These are phyloP conservation scores for Heliconius aoede DNA, from an alignment of 2,888 invertebrate genomes.

Conservation along the genomic window DNA sequence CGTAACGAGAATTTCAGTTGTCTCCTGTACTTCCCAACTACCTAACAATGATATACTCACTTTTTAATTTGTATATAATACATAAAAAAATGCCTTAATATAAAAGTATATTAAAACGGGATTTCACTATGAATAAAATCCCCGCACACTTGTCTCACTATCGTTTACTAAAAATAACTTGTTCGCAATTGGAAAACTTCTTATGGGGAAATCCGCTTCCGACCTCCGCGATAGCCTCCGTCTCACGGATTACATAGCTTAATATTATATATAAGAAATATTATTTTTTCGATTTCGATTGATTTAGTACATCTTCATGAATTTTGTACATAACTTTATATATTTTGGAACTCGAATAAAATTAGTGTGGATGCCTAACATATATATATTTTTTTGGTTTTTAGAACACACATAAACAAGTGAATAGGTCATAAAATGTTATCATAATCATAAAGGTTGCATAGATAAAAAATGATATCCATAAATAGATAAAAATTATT, in stretches of 20 bases:
- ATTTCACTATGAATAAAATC: not conserved
- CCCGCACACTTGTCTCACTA: not conserved
- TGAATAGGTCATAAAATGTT: not conserved
- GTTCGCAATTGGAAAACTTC: conserved; percentile 18
- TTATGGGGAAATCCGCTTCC: conserved; percentile 31
- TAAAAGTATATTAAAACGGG: not conserved
- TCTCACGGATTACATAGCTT: not conserved
- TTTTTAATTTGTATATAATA: too few relatives aligned
- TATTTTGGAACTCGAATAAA: not conserved
- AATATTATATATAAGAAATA: too few relatives aligned
- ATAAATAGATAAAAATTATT: not conserved
- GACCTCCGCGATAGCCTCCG: not conserved
- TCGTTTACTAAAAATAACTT: conserved; percentile 13
- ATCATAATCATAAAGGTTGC: not conserved
- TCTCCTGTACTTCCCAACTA: not conserved
- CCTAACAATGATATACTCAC: too few relatives aligned
- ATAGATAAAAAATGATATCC: not conserved
- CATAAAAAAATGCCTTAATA: not conserved
- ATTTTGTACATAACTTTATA: too few relatives aligned
- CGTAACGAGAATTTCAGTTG: not conserved
- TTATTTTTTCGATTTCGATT: too few relatives aligned
- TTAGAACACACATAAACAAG: not conserved
- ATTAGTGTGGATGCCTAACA: not conserved
- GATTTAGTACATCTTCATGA: too few relatives aligned
- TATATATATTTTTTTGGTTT: not conserved